phyloP scores from a whole-genome alignment of 2,797 vertebrate species.

The Botia kubotai region DNA sequence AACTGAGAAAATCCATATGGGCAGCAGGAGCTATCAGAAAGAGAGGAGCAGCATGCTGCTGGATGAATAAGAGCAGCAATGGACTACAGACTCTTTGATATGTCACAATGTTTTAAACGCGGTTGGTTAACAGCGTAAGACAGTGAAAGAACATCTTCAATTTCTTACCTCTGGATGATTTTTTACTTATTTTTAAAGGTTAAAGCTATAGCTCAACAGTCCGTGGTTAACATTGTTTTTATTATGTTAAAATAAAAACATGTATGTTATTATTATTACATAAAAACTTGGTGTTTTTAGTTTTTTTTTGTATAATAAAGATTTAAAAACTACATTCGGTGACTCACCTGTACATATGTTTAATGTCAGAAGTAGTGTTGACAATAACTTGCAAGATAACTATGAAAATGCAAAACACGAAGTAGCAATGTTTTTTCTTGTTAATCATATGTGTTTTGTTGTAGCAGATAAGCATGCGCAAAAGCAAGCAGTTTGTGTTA shows the following conservation, averaged over 20 bases:
- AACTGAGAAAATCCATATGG: slow-evolving; percentile 73
- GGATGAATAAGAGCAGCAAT: slow-evolving; percentile 13
- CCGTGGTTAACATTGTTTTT: neutral
- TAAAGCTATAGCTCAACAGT: neutral
- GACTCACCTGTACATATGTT: neutral
- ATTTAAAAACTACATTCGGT: neutral
- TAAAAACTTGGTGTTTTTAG: neutral
- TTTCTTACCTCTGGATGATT: neutral
- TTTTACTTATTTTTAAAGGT: neutral
- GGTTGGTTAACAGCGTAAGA: neutral
- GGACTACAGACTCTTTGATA: neutral
- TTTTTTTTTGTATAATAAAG: neutral
- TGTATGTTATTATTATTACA: too few species aligned
- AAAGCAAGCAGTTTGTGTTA: neutral
- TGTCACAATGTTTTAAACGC: neutral
- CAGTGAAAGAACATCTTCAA: neutral
- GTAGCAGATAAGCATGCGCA: too few species aligned
- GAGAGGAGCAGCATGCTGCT: slow-evolving; percentile 46
- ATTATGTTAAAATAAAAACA: too few species aligned
- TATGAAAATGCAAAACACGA: too few species aligned
- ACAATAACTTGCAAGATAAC: neutral
- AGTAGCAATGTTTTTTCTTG: too few species aligned
- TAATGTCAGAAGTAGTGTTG: neutral
- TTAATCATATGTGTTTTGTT: too few species aligned
- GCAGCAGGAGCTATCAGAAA: slow-evolving; percentile 46